Base-by-base conservation (phyloP, 1,140 invertebrate genomes). In the Papilio polyxenes region DNA sequence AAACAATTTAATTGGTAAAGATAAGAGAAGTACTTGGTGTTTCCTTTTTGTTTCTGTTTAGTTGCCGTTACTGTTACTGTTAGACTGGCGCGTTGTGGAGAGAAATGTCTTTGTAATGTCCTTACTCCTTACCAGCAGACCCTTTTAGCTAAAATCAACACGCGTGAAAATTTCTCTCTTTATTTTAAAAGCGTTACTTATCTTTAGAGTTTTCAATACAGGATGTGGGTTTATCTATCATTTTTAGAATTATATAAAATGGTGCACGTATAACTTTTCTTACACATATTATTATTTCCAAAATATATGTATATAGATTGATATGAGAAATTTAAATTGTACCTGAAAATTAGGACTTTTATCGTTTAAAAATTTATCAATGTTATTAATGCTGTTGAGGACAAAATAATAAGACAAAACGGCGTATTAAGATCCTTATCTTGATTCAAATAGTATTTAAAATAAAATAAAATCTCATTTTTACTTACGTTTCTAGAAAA, bases 111-210 rank as follows among this genome's bases (percentile, higher is more conserved):
- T 37, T 72, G 23, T 40, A 72, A 72, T 72, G 65, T 72, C 23
- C 31, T 72, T 37, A 31, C 65, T 69, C 23, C 11, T 69, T 72
- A 11, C 65, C 37, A 72, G 40, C 65, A 72, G 65, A 31, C 65
- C 65, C 65, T 72, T 72, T 72, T 72, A 72, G 31, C 65, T 72
- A 72, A 72, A 72, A 37, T 72, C 23, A 72, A 72, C 65, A 72
- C 65, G 23, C 23, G 23, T 15, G 11, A 20, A 72, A 72, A 72
- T 17, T 31, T 10, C 37, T 37, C 15, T 72, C 13, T 23, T 40
- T 23, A 40, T 72, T 72, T 72, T 37, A 37, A 37, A 37, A 37
- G 13, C 65, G 53, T 13, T 72, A 7, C 65, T 37, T 23, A 37
- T 72, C 31, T 72, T 72, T 31, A 72, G 65, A 13, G 7, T 15